Evolutionary conservation across 2,113 vertebrate species (phyloP).

Genomic region (Chiloscyllium plagiosum): DNA sequence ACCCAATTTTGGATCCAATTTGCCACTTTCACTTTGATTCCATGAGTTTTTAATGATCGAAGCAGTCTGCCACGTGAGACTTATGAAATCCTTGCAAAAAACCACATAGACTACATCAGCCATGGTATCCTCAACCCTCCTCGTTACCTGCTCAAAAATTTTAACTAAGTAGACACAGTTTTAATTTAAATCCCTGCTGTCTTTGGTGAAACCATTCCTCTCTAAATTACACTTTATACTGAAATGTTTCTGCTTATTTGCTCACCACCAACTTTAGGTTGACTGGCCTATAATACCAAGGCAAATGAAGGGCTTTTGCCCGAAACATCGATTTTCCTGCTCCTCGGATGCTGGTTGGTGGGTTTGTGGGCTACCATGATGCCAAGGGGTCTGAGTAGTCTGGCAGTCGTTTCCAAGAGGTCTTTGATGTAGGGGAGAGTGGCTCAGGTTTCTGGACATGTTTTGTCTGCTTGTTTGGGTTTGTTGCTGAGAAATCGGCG

Average conservation of each 20-base stretch:
- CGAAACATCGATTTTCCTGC: too few species aligned
- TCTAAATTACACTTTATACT: not conserved
- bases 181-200: not conserved
- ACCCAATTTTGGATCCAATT: not conserved
- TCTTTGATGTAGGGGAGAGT: too few species aligned
- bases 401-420: too few species aligned
- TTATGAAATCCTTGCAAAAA: not conserved
- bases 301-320: too few species aligned
- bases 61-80: not conserved
- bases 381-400: too few species aligned
- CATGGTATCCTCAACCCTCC: not conserved
- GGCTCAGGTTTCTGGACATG: too few species aligned
- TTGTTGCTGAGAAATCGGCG: too few species aligned
- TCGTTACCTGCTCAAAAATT: not conserved
- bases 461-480: too few species aligned
- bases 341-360: too few species aligned
- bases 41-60: not conserved
- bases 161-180: not conserved
- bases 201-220: not conserved
- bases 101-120: not conserved
- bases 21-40: not conserved
- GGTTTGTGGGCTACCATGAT: too few species aligned
- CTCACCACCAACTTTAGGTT: not conserved
- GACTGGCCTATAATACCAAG: too few species aligned
- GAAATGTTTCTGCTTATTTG: not conserved